Conservation (phyloP, 2,797 vertebrate species). For the Lagodon rhomboides region DNA sequence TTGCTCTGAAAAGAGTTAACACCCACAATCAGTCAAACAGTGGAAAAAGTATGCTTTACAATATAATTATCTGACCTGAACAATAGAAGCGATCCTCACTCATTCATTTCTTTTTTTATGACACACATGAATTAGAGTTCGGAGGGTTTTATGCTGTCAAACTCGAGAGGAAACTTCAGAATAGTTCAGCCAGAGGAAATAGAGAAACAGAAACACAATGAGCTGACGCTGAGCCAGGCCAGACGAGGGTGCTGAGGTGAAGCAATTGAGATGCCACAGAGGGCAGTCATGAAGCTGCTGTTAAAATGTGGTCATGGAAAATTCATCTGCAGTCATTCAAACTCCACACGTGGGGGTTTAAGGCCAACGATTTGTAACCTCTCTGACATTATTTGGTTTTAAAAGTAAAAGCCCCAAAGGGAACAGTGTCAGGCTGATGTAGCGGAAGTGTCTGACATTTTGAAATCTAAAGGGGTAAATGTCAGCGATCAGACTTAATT, state of each 20-base stretch:
- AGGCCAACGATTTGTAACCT: not conserved
- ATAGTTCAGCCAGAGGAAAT: conserved; percentile 3
- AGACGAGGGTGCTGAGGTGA: conserved; percentile 70
- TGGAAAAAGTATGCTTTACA: not conserved
- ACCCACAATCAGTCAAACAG: not conserved
- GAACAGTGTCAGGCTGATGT: not conserved
- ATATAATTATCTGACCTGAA: not conserved
- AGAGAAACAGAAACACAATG: not conserved
- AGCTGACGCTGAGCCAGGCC: conserved; percentile 54
- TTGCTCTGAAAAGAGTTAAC: not conserved
- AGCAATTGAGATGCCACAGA: conserved; percentile 34
- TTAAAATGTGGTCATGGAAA: not conserved
- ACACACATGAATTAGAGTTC: conserved; percentile 9
- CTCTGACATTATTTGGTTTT: not conserved
- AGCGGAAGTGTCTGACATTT: conserved; percentile 28
- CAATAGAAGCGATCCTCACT: not conserved
- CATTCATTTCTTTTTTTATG: not conserved
- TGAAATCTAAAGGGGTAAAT: conserved; percentile 24
- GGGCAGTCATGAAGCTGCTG: conserved; percentile 20
- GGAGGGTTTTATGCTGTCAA: no score
- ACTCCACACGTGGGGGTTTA: not conserved
- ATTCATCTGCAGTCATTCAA: conserved; percentile 11
- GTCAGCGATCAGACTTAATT: conserved; percentile 29
- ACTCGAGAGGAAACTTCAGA: not conserved
- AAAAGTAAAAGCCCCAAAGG: not conserved